phyloP scores from a whole-genome alignment of 2,797 vertebrate species.

The Peromyscus melanophrys region DNA sequence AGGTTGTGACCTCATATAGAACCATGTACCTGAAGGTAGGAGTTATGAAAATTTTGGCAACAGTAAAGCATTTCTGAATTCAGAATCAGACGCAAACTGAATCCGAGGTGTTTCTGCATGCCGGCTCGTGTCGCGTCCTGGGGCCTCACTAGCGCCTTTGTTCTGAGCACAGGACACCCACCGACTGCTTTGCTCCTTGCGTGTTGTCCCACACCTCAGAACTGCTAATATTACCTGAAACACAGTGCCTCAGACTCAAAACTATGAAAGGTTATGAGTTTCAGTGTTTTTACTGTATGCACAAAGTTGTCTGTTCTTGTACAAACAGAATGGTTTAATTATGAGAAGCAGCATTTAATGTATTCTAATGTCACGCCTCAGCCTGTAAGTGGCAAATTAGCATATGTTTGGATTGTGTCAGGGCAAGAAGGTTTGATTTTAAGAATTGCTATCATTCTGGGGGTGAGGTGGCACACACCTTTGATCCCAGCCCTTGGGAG shows the following conservation, averaged over 20 bases:
- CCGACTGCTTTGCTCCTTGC: neutral
- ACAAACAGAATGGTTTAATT: neutral
- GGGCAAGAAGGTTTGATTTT: neutral
- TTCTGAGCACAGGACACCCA: neutral
- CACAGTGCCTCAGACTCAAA: neutral
- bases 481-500: neutral
- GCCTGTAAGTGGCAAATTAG: neutral
- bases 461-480: neutral
- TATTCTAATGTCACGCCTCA: neutral
- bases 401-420: neutral
- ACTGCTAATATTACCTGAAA: neutral
- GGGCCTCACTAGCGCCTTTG: neutral
- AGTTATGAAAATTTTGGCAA: neutral
- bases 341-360: neutral
- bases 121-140: rapidly evolving
- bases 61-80: neutral
- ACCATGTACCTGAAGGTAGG: neutral
- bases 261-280: neutral
- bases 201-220: rapidly evolving
- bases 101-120: neutral
- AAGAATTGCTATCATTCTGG: neutral
- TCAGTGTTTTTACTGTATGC: neutral
- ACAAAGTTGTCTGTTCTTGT: neutral
- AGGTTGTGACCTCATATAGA: no score
- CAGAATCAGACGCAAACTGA: neutral